Conservation (phyloP, 2,888 invertebrate species). For the Drosophila ezoana region DNA sequence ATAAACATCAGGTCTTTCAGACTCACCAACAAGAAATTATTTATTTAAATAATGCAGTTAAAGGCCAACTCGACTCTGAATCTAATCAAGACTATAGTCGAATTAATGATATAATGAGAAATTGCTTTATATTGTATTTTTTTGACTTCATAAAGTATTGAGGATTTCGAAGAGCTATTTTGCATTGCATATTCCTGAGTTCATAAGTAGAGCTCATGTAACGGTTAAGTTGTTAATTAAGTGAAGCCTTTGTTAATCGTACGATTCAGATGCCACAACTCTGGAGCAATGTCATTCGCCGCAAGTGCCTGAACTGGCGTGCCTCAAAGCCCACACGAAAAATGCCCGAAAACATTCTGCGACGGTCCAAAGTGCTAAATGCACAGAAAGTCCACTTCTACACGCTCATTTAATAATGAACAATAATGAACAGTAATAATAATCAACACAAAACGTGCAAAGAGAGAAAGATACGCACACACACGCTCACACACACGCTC, state of each 20-base stretch:
- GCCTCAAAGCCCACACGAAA: constrained; percentile 63
- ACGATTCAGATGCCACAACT: constrained; percentile 15
- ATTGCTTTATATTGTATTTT: too few relatives aligned
- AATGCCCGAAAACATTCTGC: constrained; percentile 50
- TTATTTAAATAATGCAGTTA: too few relatives aligned
- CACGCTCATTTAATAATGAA: constrained; percentile 79
- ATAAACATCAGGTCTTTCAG: too few relatives aligned
- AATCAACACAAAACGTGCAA: constrained; percentile 71
- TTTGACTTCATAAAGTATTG: too few relatives aligned
- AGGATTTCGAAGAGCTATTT: too few relatives aligned
- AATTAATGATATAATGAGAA: too few relatives aligned
- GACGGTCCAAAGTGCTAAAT: constrained; percentile 51
- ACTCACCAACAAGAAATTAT: too few relatives aligned
- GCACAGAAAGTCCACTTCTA: constrained; percentile 41
- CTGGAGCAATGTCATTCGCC: constrained; percentile 5
- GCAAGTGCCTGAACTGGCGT: constrained; percentile 37
- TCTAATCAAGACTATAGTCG: too few relatives aligned
- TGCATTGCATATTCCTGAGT: too few relatives aligned
- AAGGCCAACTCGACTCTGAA: too few relatives aligned
- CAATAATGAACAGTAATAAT: constrained; percentile 81
- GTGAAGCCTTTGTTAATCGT: constrained; percentile 10
- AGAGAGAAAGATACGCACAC: constrained; percentile 24
- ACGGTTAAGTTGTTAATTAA: constrained; percentile 18
- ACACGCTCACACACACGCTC: constrained; percentile 1
- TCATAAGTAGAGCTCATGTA: too few relatives aligned